phyloP scores from a whole-genome alignment of 2,888 invertebrate species.

The Zootermopsis nevadensis region DNA sequence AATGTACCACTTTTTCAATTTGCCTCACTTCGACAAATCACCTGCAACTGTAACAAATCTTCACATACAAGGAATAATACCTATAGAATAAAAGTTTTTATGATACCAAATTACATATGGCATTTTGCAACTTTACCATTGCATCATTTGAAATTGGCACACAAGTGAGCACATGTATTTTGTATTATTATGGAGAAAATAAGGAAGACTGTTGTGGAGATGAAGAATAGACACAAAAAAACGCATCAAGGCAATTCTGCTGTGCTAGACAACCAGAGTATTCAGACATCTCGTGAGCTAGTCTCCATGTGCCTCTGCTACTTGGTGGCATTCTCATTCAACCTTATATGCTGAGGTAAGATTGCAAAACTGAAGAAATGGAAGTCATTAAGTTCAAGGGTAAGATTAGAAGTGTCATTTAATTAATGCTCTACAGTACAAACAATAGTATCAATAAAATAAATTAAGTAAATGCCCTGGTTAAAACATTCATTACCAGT shows the following conservation, averaged over 20 bases:
- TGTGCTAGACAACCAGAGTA: conserved; percentile 11
- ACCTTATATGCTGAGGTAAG: conserved; percentile 49
- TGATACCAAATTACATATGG: not conserved
- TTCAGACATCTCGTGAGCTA: conserved; percentile 50
- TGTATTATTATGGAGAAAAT: not conserved
- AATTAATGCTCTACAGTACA: not conserved
- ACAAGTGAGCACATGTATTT: not conserved
- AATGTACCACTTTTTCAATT: conserved; percentile 25
- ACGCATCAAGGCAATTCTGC: conserved; percentile 25
- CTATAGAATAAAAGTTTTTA: not conserved
- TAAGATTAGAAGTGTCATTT: not conserved
- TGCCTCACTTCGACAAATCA: not conserved
- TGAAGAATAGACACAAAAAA: conserved; percentile 49
- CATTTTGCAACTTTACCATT: not conserved
- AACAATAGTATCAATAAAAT: not conserved
- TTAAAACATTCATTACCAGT: too few species aligned
- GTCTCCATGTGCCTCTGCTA: conserved; percentile 7
- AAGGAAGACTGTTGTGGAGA: conserved; percentile 42
- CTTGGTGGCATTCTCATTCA: conserved; percentile 20
- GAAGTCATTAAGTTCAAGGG: not conserved
- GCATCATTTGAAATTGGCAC: not conserved
- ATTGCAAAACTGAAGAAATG: too few species aligned
- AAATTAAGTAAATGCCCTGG: too few species aligned
- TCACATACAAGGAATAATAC: not conserved
- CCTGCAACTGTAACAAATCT: not conserved